A percentile compares a stretch with the other conserved stretches of the same genome.
phyloP scores from a whole-genome alignment of 1,140 invertebrate species.

The Drosophila varians region DNA sequence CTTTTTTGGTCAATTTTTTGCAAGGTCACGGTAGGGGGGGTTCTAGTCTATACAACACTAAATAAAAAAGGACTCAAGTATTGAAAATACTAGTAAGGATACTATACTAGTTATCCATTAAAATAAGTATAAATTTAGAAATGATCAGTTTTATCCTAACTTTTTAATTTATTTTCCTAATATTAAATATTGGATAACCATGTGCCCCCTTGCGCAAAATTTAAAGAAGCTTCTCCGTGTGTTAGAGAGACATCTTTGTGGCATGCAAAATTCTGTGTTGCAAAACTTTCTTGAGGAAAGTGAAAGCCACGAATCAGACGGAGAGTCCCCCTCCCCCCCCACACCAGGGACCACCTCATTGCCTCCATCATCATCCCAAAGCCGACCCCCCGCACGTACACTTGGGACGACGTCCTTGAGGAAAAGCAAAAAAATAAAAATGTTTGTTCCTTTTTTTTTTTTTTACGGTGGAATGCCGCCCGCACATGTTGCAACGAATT shows the following conservation, averaged over 20 bases:
- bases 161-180: not conserved
- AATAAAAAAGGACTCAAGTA: too few species aligned
- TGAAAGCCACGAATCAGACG: slow-evolving; percentile 34
- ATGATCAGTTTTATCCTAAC: too few species aligned
- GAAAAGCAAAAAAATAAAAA: slow-evolving; percentile 1
- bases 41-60: not conserved
- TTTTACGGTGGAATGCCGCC: not conserved
- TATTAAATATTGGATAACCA: not conserved
- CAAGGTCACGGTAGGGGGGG: not conserved
- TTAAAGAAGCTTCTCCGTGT: not conserved
- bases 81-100: too few species aligned
- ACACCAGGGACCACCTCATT: not conserved
- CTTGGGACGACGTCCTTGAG: slow-evolving; percentile 13
- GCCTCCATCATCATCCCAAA: not conserved
- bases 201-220: not conserved
- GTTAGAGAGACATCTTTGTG: slow-evolving; percentile 10
- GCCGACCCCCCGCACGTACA: not conserved
- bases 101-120: too few species aligned
- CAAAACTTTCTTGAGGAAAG: slow-evolving; percentile 42
- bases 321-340: not conserved
- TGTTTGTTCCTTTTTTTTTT: not conserved
- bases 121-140: too few species aligned
- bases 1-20: too few species aligned
- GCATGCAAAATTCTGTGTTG: slow-evolving; percentile 19
- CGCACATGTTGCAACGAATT: not conserved